Evolutionary conservation across 2,113 vertebrate species (phyloP).

Genomic region (Tachysurus fulvidraco): DNA sequence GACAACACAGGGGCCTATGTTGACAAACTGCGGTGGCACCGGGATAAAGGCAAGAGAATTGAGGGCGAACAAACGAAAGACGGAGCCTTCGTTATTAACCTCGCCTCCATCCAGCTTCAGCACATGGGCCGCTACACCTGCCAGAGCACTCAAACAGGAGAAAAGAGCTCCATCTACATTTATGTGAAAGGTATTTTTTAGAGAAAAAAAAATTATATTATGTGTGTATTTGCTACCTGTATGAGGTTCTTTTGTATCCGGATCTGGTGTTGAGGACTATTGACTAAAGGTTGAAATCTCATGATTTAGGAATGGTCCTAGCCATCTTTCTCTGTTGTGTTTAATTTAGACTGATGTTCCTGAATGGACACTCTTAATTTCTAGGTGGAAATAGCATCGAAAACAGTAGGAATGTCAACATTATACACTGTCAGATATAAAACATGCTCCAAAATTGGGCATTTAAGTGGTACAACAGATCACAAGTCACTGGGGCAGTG

Average conservation of each 20-base stretch:
- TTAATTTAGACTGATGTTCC: background rate
- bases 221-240: background rate
- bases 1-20: conserved; percentile 56
- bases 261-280: conserved; percentile 18
- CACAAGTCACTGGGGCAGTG: too few species aligned
- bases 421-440: background rate
- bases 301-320: background rate
- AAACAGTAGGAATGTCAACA: background rate
- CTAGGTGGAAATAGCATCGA: background rate
- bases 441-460: too few species aligned
- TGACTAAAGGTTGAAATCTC: conserved; percentile 25
- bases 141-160: conserved; percentile 64
- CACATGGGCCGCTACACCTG: conserved; percentile 76
- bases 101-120: conserved; percentile 55
- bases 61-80: conserved; percentile 65
- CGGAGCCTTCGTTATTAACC: conserved; percentile 50
- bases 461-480: too few species aligned
- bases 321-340: background rate
- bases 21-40: conserved; percentile 64
- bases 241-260: background rate
- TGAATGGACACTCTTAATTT: background rate
- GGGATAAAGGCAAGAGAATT: conserved; percentile 65
- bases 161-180: conserved; percentile 71
- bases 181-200: conserved; percentile 71
- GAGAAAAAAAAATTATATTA: too few species aligned